Conservation (phyloP, 1,140 invertebrate genomes). For the Euwallacea similis region DNA sequence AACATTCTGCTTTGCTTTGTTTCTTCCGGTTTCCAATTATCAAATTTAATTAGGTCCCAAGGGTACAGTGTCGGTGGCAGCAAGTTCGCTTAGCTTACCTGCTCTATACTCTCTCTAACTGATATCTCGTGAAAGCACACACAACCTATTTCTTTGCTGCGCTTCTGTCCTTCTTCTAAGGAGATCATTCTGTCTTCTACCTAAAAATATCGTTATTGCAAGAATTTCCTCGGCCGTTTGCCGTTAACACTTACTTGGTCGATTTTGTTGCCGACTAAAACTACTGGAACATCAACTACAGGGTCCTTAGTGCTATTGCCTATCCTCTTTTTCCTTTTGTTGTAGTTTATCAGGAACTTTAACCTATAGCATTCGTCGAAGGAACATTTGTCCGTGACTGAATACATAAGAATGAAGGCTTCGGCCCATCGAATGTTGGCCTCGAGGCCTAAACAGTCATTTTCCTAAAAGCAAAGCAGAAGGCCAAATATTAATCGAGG, state of each 20-base stretch:
- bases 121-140: conserved; percentile 83
- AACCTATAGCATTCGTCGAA: conserved; percentile 82
- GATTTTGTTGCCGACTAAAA: conserved; percentile 79
- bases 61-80: too few relatives aligned
- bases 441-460: conserved; percentile 68
- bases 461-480: conserved; percentile 58
- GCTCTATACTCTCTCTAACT: conserved; percentile 77
- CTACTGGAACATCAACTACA: conserved; percentile 67
- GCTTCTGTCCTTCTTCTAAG: conserved; percentile 68
- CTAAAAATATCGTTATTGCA: conserved; percentile 10
- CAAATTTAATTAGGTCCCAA: too few relatives aligned
- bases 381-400: conserved; percentile 79
- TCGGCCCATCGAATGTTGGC: conserved; percentile 81
- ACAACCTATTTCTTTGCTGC: conserved; percentile 77
- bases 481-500: too few relatives aligned
- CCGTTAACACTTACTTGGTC: conserved; percentile 59
- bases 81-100: conserved; percentile 55
- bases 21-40: too few relatives aligned
- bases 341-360: conserved; percentile 78
- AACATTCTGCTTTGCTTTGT: too few relatives aligned
- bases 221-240: neutral
- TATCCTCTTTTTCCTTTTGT: conserved; percentile 67
- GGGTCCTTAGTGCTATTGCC: conserved; percentile 52
- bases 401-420: conserved; percentile 82
- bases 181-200: conserved; percentile 75